Conservation (phyloP, 2,797 vertebrate genomes). For the Sebastiscus tertius region DNA sequence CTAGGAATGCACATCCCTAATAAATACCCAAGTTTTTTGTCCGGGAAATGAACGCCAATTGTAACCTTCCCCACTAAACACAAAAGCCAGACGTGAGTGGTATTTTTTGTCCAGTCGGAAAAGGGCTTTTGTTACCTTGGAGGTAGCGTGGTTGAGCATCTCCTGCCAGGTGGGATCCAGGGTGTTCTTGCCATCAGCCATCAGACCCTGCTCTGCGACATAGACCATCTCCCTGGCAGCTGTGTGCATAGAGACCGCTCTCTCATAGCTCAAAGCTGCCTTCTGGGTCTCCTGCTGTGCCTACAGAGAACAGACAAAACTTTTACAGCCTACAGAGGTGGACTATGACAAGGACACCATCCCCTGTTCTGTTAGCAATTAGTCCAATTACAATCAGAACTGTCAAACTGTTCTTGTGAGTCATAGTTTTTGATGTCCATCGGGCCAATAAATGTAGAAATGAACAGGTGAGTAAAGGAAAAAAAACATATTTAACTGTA, state of each 20-base stretch:
- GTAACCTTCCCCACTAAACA: no score
- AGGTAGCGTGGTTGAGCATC: slow-evolving; percentile 95
- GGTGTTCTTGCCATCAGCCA: slow-evolving; percentile 91
- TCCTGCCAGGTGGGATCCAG: slow-evolving; percentile 97
- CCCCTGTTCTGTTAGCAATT: not conserved
- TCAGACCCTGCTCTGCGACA: slow-evolving; percentile 94
- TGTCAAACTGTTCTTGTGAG: not conserved
- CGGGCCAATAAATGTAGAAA: not conserved
- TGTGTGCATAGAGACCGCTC: slow-evolving; percentile 94
- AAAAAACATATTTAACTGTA: not conserved
- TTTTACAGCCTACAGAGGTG: slow-evolving; percentile 12
- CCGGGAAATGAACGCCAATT: no score
- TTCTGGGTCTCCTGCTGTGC: slow-evolving; percentile 97
- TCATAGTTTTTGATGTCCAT: not conserved
- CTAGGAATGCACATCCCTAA: no score
- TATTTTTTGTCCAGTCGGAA: no score
- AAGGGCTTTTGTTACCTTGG: slow-evolving; percentile 81
- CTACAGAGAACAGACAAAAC: slow-evolving; percentile 71
- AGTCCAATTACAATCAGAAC: not conserved
- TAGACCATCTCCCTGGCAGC: slow-evolving; percentile 97
- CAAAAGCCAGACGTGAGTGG: no score
- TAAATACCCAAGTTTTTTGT: no score
- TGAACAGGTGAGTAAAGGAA: not conserved
- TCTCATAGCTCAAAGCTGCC: slow-evolving; percentile 91
- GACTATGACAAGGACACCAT: slow-evolving; percentile 1